phyloP scores from a whole-genome alignment of 1,140 invertebrate species.

The Sminthurinus signatus region DNA sequence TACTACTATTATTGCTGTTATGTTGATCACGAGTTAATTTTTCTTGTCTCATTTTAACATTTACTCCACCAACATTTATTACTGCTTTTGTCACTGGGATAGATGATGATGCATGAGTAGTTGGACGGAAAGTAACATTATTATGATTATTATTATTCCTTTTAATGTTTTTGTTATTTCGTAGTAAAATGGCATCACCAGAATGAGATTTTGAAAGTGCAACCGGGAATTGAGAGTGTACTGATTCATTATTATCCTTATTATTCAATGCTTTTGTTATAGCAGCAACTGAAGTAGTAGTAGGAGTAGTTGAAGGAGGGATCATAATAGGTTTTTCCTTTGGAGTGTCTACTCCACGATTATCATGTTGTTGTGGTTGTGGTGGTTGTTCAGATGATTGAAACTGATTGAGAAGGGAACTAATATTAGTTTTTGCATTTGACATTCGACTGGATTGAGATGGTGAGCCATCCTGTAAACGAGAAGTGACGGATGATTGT shows the following conservation, averaged over 20 bases:
- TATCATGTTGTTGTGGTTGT: no score
- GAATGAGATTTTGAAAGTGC: not conserved
- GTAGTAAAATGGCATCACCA: not conserved
- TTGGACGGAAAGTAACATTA: not conserved
- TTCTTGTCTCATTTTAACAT: not conserved
- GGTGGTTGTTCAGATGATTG: not conserved
- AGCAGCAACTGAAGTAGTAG: not conserved
- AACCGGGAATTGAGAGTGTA: not conserved
- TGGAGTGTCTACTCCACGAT: not conserved
- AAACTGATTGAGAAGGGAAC: conserved; percentile 26
- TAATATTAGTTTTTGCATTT: conserved; percentile 23
- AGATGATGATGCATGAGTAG: not conserved
- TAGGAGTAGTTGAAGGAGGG: conserved; percentile 24
- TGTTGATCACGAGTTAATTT: not conserved
- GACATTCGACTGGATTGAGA: conserved; percentile 16
- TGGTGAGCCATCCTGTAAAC: not conserved
- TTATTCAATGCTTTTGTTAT: not conserved
- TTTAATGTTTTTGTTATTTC: not conserved
- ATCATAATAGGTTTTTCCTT: not conserved
- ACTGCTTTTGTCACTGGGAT: not conserved
- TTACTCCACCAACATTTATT: not conserved
- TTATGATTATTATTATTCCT: no score
- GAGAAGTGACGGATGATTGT: conserved; percentile 15
- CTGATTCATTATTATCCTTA: not conserved
- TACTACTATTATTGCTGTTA: no score